These are phyloP conservation scores for Cyclura pinguis DNA, from an alignment of 2,797 vertebrate species.

Conservation along the genomic window DNA sequence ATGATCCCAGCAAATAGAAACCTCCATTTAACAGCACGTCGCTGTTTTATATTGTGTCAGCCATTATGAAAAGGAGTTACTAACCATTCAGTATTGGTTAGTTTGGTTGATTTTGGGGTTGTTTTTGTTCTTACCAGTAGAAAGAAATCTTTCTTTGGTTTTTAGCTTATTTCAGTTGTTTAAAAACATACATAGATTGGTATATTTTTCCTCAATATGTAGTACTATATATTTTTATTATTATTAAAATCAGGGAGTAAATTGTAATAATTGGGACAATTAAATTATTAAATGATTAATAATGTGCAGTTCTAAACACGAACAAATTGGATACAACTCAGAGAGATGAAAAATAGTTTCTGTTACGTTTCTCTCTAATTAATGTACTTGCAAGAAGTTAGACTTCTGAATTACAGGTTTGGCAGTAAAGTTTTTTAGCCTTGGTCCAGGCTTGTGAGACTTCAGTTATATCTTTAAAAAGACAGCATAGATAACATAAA, in stretches of 20 bases:
- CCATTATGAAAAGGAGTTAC: background rate
- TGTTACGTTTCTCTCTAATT: background rate
- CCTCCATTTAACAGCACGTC: background rate
- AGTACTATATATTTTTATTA: background rate
- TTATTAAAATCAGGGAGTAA: background rate
- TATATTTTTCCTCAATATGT: background rate
- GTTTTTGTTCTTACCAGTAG: background rate
- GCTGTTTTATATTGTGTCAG: background rate
- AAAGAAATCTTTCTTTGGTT: background rate
- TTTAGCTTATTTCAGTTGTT: background rate
- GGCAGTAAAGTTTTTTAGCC: background rate
- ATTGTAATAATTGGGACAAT: background rate
- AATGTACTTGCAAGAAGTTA: background rate
- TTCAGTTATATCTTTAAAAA: background rate
- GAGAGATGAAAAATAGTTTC: background rate
- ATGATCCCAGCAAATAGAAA: background rate
- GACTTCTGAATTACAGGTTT: background rate
- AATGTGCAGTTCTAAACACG: background rate
- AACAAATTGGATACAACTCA: background rate
- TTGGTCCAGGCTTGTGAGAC: background rate
- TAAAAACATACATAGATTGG: background rate
- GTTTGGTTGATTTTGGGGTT: background rate
- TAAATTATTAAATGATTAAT: background rate
- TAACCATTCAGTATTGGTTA: background rate
- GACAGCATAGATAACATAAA: too few species aligned